Base-by-base conservation (phyloP, 2,888 invertebrate species). In the Endotricha flammealis region DNA sequence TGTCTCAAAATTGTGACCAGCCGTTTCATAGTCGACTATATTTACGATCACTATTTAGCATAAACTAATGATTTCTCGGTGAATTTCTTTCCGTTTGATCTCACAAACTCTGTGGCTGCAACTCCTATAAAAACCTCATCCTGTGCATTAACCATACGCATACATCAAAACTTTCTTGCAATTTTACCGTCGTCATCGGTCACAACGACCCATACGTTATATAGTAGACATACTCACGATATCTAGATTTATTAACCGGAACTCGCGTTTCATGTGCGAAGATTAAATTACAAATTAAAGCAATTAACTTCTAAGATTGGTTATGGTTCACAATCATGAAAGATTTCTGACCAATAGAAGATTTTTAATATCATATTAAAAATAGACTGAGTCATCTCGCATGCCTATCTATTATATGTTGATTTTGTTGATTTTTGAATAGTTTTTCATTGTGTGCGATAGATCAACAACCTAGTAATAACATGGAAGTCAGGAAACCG, bases 261-360 rank as follows among this genome's bases (percentile, higher is more conserved):
- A 78, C 71, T 77, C 42, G 55, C 48, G 72, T 72, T 78, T 59
- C 70, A 69, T 64, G 60, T 68, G 61, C 63, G 67, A 65, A 66
- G 54, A 62, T n/a, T 58, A 66, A 62, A 70, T 65, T 53, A 57
- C 64, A 67, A 74, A 76, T 78, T 72, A 71, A 63, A 64, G 57
- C 56, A 68, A 73, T 78, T 54, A 69, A 66, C 57, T 66, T 53
- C 50, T 60, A 46, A 49, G 28, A 59, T 69, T 62, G 53, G 77
- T 59, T 62, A 72, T 62, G 79, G 72, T 75, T 65, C 64, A 64
- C 51, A 69, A 70, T 71, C 74, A 70, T 70, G 72, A 50, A 64
- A 67, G 58, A 48, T 49, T 53, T 45, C 42, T 37, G 47, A 30
- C 12, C 27, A 10, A 13, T 23, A 11, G 9, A 29, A 28, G 8